These are phyloP conservation scores for Gnathonemus echidnorhynchus DNA, from an alignment of 2,113 vertebrate species.

Conservation along the genomic window DNA sequence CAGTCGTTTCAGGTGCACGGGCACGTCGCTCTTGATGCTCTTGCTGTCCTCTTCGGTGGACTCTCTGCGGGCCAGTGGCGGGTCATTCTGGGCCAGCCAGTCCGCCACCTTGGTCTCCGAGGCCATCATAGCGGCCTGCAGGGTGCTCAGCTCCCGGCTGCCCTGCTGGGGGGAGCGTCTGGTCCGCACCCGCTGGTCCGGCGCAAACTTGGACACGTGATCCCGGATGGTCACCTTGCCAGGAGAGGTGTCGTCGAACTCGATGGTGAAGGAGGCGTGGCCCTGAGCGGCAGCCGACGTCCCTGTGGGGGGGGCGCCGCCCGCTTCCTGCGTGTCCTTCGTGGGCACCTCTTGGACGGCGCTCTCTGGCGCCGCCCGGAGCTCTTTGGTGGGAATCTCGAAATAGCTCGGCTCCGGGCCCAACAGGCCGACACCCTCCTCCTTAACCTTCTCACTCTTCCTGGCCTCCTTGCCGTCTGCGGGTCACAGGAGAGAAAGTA, in stretches of 20 bases:
- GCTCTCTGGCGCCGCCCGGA: conserved; percentile 69
- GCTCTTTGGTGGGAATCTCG: conserved; percentile 91
- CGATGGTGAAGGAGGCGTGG: conserved; percentile 96
- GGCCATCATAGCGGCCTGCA: conserved; percentile 92
- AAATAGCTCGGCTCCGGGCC: conserved; percentile 84
- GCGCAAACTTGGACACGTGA: conserved; percentile 82
- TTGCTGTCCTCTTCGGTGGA: conserved; percentile 91
- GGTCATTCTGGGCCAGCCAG: conserved; percentile 96
- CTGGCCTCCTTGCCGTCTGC: conserved; percentile 71
- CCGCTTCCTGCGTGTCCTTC: conserved; percentile 75
- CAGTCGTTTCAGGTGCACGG: conserved; percentile 87
- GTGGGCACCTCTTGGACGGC: conserved; percentile 89
- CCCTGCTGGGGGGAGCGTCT: conserved; percentile 68
- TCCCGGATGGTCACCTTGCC: conserved; percentile 98
- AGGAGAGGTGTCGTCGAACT: conserved; percentile 90
- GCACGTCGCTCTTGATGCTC: conserved; percentile 95
- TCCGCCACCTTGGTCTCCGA: conserved; percentile 96
- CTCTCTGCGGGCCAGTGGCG: conserved; percentile 79
- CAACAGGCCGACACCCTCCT: conserved; percentile 69
- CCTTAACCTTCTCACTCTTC: conserved; percentile 71
- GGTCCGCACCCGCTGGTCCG: conserved; percentile 75
- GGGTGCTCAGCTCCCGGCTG: conserved; percentile 78
- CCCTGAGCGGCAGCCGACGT: conserved; percentile 63
- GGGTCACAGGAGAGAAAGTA: conserved; percentile 19
- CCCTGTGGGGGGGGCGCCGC: conserved; percentile 49